Evolutionary conservation across 2,797 vertebrate species (phyloP).

Genomic region (Scolopax rusticola): DNA sequence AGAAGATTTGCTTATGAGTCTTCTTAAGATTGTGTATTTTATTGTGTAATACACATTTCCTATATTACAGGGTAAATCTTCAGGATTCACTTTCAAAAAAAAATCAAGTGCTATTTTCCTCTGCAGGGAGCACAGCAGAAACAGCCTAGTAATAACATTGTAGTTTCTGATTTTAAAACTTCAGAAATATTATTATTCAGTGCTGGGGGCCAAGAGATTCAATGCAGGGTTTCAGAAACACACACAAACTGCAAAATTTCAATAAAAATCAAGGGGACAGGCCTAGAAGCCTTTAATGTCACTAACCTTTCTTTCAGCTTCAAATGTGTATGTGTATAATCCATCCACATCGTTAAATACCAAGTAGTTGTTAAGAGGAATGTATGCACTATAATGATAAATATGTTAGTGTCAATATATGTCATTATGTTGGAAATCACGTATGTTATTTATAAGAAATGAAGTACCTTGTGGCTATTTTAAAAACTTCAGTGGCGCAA

Average conservation of each 20-base stretch:
- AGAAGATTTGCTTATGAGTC: not conserved
- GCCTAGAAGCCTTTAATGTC: not conserved
- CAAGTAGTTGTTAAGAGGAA: constrained; percentile 97
- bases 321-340: constrained; percentile 94
- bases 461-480: constrained; percentile 95
- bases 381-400: constrained; percentile 88
- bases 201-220: not conserved
- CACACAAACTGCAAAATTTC: not conserved
- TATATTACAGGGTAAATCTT: not conserved
- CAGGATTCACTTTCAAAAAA: not conserved
- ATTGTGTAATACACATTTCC: not conserved
- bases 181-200: not conserved
- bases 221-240: not conserved
- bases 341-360: constrained; percentile 98
- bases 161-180: not conserved
- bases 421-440: not conserved
- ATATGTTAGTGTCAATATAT: not conserved
- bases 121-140: not conserved
- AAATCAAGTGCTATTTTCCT: not conserved
- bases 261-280: not conserved
- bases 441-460: constrained; percentile 20
- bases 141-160: not conserved
- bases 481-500: constrained; percentile 96
- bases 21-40: not conserved
- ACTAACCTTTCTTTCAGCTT: constrained; percentile 95